Conservation (phyloP, 2,888 invertebrate genomes). For the Drosophila colorata region DNA sequence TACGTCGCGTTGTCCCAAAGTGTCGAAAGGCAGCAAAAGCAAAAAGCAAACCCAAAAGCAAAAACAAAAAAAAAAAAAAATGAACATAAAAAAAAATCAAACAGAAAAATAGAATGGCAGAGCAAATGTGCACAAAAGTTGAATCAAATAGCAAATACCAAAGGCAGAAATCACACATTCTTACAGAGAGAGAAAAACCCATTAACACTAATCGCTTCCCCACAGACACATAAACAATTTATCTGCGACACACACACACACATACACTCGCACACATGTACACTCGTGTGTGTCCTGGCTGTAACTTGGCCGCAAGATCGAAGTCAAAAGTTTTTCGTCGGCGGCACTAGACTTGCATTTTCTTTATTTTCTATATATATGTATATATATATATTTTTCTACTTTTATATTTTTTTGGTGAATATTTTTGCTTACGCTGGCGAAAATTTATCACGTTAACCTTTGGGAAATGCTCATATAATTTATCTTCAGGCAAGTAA, state of each 20-base stretch:
- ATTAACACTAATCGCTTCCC: constrained; percentile 83
- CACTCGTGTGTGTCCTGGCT: constrained; percentile 46
- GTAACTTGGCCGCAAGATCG: constrained; percentile 73
- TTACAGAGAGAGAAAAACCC: constrained; percentile 65
- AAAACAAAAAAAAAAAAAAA: constrained; percentile 1
- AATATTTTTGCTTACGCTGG: constrained; percentile 79
- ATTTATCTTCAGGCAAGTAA: constrained; percentile 80
- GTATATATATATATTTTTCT: not conserved
- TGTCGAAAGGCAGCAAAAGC: constrained; percentile 50
- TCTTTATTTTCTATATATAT: constrained; percentile 14
- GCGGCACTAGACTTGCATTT: constrained; percentile 67
- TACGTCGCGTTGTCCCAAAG: constrained; percentile 67
- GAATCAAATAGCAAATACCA: constrained; percentile 72
- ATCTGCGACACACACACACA: constrained; percentile 65
- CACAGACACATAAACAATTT: constrained; percentile 83
- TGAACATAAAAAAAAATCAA: constrained; percentile 3
- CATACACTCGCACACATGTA: constrained; percentile 44
- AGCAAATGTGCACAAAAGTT: constrained; percentile 69
- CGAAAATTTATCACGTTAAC: constrained; percentile 81
- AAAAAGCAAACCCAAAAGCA: constrained; percentile 10
- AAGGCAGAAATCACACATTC: constrained; percentile 74
- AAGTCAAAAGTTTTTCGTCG: constrained; percentile 59
- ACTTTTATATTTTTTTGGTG: constrained; percentile 21
- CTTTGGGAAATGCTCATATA: constrained; percentile 82
- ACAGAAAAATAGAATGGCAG: constrained; percentile 41